These are phyloP conservation scores for Uloborus plumipes DNA, from an alignment of 2,888 invertebrate species.

Conservation along the genomic window DNA sequence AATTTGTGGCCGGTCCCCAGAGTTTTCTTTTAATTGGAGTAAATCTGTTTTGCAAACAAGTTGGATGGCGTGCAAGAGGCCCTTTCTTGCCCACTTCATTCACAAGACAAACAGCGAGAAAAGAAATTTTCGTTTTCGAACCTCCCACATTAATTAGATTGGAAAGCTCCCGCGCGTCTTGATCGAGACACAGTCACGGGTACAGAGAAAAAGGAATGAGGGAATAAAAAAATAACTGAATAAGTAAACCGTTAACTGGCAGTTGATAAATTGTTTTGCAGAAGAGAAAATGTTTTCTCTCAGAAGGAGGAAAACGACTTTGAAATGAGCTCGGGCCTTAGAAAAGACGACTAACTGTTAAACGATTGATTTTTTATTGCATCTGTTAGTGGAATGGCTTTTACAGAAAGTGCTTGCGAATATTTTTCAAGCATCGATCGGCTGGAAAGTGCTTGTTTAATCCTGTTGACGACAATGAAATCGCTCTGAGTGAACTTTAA, in stretches of 20 bases:
- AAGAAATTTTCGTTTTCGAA: conserved; percentile 20
- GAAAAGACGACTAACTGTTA: too few species aligned
- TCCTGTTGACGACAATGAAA: too few species aligned
- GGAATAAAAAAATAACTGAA: conserved; percentile 8
- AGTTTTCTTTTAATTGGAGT: conserved; percentile 38
- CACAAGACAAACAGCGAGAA: conserved; percentile 41
- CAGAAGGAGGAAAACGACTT: conserved; percentile 6
- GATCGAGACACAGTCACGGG: conserved; percentile 16
- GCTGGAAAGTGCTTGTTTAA: too few species aligned
- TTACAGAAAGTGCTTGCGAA: too few species aligned
- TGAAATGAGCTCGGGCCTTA: neutral
- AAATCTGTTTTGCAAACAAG: conserved; percentile 55
- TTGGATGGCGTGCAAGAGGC: conserved; percentile 1
- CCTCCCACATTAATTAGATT: conserved; percentile 54
- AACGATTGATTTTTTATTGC: too few species aligned
- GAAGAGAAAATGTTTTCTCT: conserved; percentile 40
- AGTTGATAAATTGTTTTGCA: conserved; percentile 54
- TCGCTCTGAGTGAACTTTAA: too few species aligned
- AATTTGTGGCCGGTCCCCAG: conserved; percentile 30
- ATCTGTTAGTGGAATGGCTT: too few species aligned
- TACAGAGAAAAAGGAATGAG: conserved; percentile 13
- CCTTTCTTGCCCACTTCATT: conserved; percentile 17
- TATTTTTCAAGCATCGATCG: too few species aligned
- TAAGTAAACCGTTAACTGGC: conserved; percentile 54
- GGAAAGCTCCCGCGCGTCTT: conserved; percentile 25